Evolutionary conservation across 2,797 vertebrate genomes (phyloP).

Genomic region (Acipenser oxyrinchus): DNA sequence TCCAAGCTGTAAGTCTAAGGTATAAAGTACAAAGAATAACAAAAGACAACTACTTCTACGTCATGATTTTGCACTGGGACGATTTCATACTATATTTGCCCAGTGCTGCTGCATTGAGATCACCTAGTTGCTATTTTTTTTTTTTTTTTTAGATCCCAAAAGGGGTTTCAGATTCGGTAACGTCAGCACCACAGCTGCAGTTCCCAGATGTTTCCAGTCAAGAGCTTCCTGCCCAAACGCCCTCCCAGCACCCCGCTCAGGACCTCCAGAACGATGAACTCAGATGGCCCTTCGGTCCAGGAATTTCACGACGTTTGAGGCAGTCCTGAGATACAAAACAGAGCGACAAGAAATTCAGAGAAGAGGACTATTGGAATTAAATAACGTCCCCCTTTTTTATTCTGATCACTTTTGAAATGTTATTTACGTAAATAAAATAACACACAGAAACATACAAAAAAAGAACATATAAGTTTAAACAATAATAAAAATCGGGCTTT

Average conservation of each 20-base stretch:
- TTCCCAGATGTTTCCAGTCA: background rate
- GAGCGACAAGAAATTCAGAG: background rate
- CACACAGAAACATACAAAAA: too few relatives aligned
- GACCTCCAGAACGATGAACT: constrained; percentile 72
- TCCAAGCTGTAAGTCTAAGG: too few relatives aligned
- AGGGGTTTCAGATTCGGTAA: background rate
- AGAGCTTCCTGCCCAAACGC: background rate
- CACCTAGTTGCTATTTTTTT: too few relatives aligned
- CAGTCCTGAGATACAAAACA: constrained; percentile 56
- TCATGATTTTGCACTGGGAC: too few relatives aligned
- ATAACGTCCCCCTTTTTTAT: too few relatives aligned
- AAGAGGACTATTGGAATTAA: background rate
- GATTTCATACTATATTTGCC: background rate
- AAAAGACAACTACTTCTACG: too few relatives aligned
- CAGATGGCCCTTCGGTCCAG: constrained; percentile 71
- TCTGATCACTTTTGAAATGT: too few relatives aligned
- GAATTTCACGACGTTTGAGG: constrained; percentile 65
- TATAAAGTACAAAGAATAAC: too few relatives aligned
- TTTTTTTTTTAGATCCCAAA: background rate
- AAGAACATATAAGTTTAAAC: too few relatives aligned
- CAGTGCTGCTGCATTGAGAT: background rate
- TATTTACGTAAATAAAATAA: too few relatives aligned
- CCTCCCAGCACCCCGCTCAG: constrained; percentile 34
- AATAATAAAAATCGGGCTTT: too few relatives aligned
- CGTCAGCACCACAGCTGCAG: background rate